phyloP scores from a whole-genome alignment of 2,888 invertebrate species.

The Bellardia bayeri region DNA sequence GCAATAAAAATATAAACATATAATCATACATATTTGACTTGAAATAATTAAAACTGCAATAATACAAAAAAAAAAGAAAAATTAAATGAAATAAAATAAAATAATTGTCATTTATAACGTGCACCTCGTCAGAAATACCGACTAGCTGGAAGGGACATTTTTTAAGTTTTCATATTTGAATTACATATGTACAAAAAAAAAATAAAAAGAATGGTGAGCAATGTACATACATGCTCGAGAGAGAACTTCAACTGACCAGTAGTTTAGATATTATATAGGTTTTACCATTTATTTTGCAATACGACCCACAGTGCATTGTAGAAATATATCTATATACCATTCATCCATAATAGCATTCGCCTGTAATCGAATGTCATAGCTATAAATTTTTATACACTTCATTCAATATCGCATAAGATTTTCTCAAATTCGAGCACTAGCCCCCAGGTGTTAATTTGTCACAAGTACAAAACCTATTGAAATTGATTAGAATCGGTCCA shows the following conservation, averaged over 20 bases:
- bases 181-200: neutral
- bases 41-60: neutral
- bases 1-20: constrained; percentile 2
- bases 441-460: too few relatives aligned
- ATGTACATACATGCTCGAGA: neutral
- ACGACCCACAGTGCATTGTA: too few relatives aligned
- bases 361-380: too few relatives aligned
- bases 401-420: too few relatives aligned
- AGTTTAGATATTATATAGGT: too few relatives aligned
- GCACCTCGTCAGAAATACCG: constrained; percentile 27
- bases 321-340: too few relatives aligned
- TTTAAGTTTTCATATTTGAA: neutral
- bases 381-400: too few relatives aligned
- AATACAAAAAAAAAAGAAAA: neutral
- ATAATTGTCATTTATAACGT: constrained; percentile 28
- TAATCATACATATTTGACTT: constrained; percentile 36
- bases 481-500: too few relatives aligned
- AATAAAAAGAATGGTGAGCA: neutral
- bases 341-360: too few relatives aligned
- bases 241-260: neutral
- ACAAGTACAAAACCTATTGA: too few relatives aligned
- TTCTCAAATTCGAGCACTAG: too few relatives aligned
- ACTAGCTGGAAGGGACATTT: neutral
- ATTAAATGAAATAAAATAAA: neutral
- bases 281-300: too few relatives aligned